These are phyloP conservation scores for Hypsibius dujardini DNA, from an alignment of 1,140 invertebrate genomes.

Conservation along the genomic window DNA sequence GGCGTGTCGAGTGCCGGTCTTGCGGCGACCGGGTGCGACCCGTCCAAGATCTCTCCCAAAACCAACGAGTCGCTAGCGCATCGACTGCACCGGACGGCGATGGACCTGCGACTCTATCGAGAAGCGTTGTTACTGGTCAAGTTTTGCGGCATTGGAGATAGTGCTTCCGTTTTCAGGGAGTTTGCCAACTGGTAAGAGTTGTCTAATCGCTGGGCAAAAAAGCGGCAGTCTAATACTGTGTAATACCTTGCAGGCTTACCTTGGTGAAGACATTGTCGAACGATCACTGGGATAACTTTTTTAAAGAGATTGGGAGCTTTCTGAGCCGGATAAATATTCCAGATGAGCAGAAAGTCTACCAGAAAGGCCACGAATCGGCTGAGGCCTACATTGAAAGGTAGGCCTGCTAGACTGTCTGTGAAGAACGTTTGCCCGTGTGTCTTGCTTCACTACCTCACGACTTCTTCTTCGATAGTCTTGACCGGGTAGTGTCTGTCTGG, in stretches of 20 bases:
- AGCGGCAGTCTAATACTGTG: neutral
- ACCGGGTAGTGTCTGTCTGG: too few species aligned
- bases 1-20: too few species aligned
- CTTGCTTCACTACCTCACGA: too few species aligned
- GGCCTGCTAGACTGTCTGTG: too few species aligned
- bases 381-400: constrained; percentile 2
- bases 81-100: neutral
- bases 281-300: constrained; percentile 4
- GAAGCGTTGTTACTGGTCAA: neutral
- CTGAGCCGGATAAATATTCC: neutral
- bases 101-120: neutral
- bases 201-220: neutral
- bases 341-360: neutral
- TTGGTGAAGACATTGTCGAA: neutral
- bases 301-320: neutral
- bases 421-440: too few species aligned
- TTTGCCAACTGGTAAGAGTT: neutral
- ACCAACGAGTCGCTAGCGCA: neutral
- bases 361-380: neutral
- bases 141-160: neutral
- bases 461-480: too few species aligned
- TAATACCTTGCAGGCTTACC: neutral
- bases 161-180: neutral
- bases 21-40: too few species aligned
- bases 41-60: too few species aligned